A percentile compares a stretch with the other conserved stretches of the same genome.
Conservation (phyloP, 2,113 vertebrate species). For the Mystacornis crossleyi region DNA sequence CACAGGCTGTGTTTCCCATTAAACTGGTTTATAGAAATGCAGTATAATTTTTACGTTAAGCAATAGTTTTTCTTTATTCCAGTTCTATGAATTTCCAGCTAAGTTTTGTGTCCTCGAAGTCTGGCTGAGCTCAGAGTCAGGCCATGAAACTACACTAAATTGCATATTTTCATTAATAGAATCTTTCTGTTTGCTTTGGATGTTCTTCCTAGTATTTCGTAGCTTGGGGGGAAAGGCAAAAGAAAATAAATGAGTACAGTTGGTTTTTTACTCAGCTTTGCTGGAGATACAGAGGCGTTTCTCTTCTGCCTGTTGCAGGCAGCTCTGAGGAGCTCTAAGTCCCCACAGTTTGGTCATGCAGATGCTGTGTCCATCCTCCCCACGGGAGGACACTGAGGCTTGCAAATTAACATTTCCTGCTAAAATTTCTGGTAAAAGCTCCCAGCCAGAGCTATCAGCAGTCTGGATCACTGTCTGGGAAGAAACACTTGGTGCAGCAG, state of each 20-base stretch:
- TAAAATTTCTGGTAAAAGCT: conserved; percentile 65
- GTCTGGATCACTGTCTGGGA: conserved; percentile 66
- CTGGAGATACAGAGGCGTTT: background rate
- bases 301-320: background rate
- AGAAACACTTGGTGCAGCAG: conserved; percentile 60
- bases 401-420: conserved; percentile 59
- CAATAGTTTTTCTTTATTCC: background rate
- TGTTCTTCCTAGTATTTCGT: background rate
- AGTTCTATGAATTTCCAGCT: background rate
- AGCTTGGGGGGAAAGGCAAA: background rate
- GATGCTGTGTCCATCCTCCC: background rate
- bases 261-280: background rate
- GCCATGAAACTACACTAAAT: background rate
- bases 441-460: conserved; percentile 60
- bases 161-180: conserved; percentile 43
- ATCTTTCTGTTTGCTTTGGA: conserved; percentile 42
- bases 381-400: conserved; percentile 23
- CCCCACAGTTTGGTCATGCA: background rate
- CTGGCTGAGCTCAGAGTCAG: background rate
- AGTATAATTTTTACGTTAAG: background rate
- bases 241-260: conserved; percentile 22
- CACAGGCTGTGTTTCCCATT: background rate
- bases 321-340: background rate
- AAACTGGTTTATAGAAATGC: background rate
- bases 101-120: background rate